phyloP scores from a whole-genome alignment of 2,888 invertebrate species.

The Eupithecia insigniata region DNA sequence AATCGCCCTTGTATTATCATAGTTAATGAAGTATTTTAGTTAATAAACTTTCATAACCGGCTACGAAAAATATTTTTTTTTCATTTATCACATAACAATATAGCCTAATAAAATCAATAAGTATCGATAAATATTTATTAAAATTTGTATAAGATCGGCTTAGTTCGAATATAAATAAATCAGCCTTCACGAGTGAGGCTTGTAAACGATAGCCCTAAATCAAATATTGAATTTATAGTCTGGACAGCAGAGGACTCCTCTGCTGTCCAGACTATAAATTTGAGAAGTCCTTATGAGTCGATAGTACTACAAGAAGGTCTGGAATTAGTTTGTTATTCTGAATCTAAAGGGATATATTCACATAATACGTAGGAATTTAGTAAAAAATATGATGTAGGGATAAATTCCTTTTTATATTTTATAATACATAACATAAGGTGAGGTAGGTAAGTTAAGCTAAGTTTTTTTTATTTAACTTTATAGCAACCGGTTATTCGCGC shows the following conservation, averaged over 20 bases:
- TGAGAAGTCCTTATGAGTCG: not conserved
- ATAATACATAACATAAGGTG: too few relatives aligned
- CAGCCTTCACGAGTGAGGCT: not conserved
- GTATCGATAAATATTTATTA: not conserved
- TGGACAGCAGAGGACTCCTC: not conserved
- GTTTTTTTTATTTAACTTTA: too few relatives aligned
- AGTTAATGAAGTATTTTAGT: too few relatives aligned
- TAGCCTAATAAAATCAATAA: not conserved
- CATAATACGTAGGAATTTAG: too few relatives aligned
- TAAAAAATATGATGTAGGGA: too few relatives aligned
- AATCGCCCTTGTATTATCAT: too few relatives aligned
- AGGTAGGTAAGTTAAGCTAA: too few relatives aligned
- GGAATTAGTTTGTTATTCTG: not conserved
- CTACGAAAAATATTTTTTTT: not conserved
- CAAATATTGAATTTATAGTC: not conserved
- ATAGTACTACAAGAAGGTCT: not conserved
- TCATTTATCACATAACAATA: not conserved
- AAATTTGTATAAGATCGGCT: not conserved
- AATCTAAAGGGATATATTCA: not conserved
- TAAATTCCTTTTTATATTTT: too few relatives aligned
- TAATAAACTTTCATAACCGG: not conserved
- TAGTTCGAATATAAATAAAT: not conserved
- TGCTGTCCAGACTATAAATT: too few relatives aligned
- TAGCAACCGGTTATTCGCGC: too few relatives aligned
- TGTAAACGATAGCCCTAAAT: not conserved